Evolutionary conservation across 1,140 invertebrate species (phyloP).

Genomic region (Drosophila athabasca): DNA sequence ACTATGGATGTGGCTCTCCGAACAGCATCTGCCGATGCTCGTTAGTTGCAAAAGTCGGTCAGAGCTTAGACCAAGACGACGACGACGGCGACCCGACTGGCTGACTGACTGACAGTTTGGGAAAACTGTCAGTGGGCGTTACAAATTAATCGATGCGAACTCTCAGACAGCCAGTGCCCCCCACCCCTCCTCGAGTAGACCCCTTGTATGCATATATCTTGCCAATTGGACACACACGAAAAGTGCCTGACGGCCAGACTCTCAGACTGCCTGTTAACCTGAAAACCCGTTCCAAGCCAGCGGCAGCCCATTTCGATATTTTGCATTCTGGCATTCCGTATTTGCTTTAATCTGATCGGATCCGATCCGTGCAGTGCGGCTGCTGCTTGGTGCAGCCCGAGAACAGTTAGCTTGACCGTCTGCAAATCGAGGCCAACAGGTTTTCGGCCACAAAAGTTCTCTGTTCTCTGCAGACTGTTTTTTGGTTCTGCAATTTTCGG

Average conservation of each 20-base stretch:
- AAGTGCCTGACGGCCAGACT: not conserved
- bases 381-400: constrained; percentile 45
- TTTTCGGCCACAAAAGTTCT: constrained; percentile 56
- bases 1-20: too few species aligned
- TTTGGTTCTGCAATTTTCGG: constrained; percentile 24
- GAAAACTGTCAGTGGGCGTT: constrained; percentile 31
- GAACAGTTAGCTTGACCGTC: constrained; percentile 73
- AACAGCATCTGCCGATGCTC: constrained; percentile 16
- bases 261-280: constrained; percentile 1
- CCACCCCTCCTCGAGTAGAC: not conserved
- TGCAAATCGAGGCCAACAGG: constrained; percentile 69
- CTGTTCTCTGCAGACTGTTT: constrained; percentile 23
- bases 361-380: constrained; percentile 24
- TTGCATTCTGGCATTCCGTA: constrained; percentile 63
- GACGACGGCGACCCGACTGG: constrained; percentile 3
- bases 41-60: constrained; percentile 59
- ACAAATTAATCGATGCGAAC: constrained; percentile 58
- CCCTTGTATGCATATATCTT: not conserved
- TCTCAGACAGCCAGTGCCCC: constrained; percentile 6
- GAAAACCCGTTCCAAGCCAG: constrained; percentile 53
- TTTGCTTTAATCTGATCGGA: constrained; percentile 69
- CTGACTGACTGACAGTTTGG: constrained; percentile 3
- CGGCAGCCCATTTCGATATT: constrained; percentile 60
- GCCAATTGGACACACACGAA: constrained; percentile 28
- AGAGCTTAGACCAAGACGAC: constrained; percentile 23